A percentile compares a stretch with the other conserved stretches of the same genome.
These are phyloP conservation scores for Nymphalis io DNA, from an alignment of 1,140 invertebrate genomes.

Conservation along the genomic window DNA sequence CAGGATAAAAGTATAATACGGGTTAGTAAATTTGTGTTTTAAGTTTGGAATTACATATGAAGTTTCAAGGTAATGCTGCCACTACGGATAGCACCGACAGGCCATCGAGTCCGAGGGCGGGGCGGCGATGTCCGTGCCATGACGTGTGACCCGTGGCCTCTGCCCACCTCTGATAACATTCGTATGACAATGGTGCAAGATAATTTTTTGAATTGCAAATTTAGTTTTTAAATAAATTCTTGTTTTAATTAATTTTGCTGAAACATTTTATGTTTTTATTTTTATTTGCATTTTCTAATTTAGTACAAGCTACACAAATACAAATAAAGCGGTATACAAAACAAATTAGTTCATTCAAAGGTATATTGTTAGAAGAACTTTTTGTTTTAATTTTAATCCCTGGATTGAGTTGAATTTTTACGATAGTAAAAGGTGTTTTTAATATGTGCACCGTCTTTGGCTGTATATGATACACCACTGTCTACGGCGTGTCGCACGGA, in stretches of 20 bases:
- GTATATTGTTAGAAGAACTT: too few species aligned
- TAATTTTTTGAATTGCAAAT: neutral
- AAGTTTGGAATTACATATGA: neutral
- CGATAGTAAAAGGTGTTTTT: slow-evolving; percentile 2
- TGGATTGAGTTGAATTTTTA: too few species aligned
- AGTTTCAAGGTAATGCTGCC: slow-evolving; percentile 20
- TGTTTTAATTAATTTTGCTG: too few species aligned
- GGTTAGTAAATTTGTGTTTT: neutral
- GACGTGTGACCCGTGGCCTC: slow-evolving; percentile 71
- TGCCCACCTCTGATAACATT: slow-evolving; percentile 55
- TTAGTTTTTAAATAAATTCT: neutral
- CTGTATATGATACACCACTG: slow-evolving; percentile 38
- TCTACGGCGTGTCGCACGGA: slow-evolving; percentile 69
- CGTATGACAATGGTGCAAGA: slow-evolving; percentile 24
- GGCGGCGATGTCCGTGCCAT: slow-evolving; percentile 72
- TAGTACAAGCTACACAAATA: too few species aligned
- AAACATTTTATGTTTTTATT: too few species aligned
- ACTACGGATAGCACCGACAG: slow-evolving; percentile 31
- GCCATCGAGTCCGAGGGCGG: slow-evolving; percentile 57
- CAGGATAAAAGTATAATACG: neutral
- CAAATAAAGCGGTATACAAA: too few species aligned
- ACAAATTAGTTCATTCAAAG: too few species aligned
- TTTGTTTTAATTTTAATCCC: too few species aligned
- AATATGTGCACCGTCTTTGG: slow-evolving; percentile 31
- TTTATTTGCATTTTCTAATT: too few species aligned